Evolutionary conservation across 2,797 vertebrate species (phyloP).

Genomic region (Crocodylus rhombifer): DNA sequence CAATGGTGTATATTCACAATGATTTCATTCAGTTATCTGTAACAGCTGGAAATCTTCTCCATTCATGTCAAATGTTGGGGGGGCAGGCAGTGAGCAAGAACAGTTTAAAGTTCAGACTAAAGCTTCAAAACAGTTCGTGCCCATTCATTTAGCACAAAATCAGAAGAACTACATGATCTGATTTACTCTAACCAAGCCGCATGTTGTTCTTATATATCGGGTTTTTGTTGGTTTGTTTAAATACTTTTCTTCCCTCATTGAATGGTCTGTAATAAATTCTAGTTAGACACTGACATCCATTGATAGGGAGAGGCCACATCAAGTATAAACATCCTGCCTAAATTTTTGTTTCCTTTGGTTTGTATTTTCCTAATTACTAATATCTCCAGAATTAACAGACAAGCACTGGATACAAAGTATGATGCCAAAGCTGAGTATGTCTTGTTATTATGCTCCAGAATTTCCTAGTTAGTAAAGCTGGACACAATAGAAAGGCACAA

Average conservation of each 20-base stretch:
- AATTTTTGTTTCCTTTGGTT: neutral
- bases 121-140: conserved; percentile 24
- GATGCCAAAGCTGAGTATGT: neutral
- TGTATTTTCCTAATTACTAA: conserved; percentile 2
- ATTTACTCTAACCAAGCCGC: neutral
- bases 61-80: conserved; percentile 15
- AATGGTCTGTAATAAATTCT: neutral
- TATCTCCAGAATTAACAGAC: neutral
- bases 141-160: conserved; percentile 3
- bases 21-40: neutral
- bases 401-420: accelerated
- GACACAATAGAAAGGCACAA: neutral
- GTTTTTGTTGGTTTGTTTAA: conserved; percentile 19
- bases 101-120: conserved; percentile 32
- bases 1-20: neutral
- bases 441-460: neutral
- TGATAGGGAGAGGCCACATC: conserved; percentile 28
- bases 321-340: neutral
- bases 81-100: neutral
- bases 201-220: neutral
- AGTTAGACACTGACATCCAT: neutral
- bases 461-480: neutral
- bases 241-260: neutral
- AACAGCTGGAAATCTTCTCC: conserved; percentile 49
- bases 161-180: neutral